Evolutionary conservation across 1,140 invertebrate genomes (phyloP).

Genomic region (Drosophila saltans): DNA sequence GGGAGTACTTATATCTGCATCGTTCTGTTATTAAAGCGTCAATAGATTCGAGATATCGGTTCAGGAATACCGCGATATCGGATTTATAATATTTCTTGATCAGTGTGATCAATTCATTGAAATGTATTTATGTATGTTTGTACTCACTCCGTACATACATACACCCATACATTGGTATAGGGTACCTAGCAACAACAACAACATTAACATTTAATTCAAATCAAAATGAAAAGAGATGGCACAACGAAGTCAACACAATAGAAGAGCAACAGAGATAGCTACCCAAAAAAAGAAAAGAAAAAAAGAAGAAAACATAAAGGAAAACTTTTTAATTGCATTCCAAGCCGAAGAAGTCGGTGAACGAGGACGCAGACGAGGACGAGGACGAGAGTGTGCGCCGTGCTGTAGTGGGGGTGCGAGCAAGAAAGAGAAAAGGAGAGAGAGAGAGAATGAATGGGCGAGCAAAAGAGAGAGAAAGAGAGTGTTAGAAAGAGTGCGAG

Average conservation of each 20-base stretch:
- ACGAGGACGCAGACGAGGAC: conserved; percentile 5
- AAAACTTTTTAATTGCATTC: conserved; percentile 51
- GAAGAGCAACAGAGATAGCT: conserved; percentile 8
- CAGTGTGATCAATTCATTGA: neutral
- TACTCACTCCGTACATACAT: too few relatives aligned
- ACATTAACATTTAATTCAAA: conserved; percentile 27
- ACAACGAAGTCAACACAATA: conserved; percentile 17
- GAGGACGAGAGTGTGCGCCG: conserved; percentile 18
- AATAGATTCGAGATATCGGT: too few relatives aligned
- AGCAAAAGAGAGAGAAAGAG: conserved; percentile 7
- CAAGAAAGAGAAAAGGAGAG: conserved; percentile 10
- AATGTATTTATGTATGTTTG: neutral
- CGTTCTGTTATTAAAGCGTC: neutral
- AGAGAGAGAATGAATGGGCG: neutral
- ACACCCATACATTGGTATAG: neutral
- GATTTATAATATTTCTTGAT: neutral
- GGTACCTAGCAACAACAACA: conserved; percentile 28
- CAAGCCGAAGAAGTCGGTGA: conserved; percentile 27
- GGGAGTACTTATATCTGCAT: neutral
- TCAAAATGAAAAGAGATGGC: conserved; percentile 28
- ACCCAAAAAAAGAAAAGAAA: neutral
- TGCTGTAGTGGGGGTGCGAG: conserved; percentile 4
- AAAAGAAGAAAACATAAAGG: conserved; percentile 18
- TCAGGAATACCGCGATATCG: neutral
- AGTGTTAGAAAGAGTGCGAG: conserved; percentile 15